Base-by-base conservation (phyloP, 2,888 invertebrate genomes). In the Coenonympha arcania region DNA sequence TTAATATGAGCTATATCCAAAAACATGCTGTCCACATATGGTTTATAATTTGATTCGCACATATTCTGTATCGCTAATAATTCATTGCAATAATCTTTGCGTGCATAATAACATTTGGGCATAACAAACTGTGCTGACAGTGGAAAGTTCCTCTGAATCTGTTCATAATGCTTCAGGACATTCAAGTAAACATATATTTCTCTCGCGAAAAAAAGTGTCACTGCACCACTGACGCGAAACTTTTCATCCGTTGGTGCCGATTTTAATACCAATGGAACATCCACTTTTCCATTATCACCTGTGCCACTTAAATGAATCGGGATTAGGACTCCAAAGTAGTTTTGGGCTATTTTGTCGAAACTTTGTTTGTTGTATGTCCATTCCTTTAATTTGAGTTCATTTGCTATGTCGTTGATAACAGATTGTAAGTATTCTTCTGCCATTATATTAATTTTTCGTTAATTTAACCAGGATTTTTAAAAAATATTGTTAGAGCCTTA, bases 271-370 rank as follows among this genome's bases (percentile, higher is more conserved):
- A 82, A 45, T 26, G 64, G 53, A n/a, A 76, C 52, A 45, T 37
- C 57, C 28, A 65, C 55, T 28, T 57, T 50, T 22, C 18, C 13
- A 13, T 58, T 56, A 1, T 56, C 31, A 28, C 41, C 51, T 52
- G 59, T 62, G 9, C 74, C 79, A 18, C 54, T 58, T 55, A 85
- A 56, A 34, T 62, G 55, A 34, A 79, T 59, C 4, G 85, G 84
- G 30, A 84, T 59, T 18, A 85, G 62, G 37, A 78, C 61, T 24
- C 83, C 85, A 30, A 86, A 86, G 57, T 80, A 86, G 56, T 85
- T 85, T 59, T 84, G 84, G 1, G 76, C 82, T 18, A 77, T 69
- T 55, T 52, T 64, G 50, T 78, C 65, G 48, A 84, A 79, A 34
- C 64, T 66, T 59, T 62, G 41, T 55, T 61, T 50, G 6, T 59